Conservation (phyloP, 2,797 vertebrate species). For the Buceros bicornis region DNA sequence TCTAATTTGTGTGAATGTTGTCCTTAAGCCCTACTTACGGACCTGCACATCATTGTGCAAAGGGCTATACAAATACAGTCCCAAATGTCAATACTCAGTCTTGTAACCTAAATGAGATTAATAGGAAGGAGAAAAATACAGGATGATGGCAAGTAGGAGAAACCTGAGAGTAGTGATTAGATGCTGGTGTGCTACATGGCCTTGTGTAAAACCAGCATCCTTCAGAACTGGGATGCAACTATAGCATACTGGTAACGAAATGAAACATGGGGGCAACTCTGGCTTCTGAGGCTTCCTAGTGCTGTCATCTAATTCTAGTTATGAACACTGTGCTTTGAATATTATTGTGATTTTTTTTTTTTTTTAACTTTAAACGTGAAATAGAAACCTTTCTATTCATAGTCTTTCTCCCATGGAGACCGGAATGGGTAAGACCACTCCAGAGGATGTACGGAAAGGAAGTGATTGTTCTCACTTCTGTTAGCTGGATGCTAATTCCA, state of each 20-base stretch:
- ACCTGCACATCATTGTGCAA: neutral
- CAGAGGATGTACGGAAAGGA: neutral
- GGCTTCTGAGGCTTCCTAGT: neutral
- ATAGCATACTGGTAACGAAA: neutral
- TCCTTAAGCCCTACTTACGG: neutral
- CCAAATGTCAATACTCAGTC: neutral
- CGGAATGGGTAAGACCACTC: neutral
- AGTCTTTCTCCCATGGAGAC: neutral
- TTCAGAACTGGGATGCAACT: neutral
- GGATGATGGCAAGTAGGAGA: neutral
- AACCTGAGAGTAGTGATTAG: neutral
- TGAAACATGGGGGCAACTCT: rapidly evolving
- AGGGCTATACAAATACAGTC: neutral
- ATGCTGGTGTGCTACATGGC: neutral
- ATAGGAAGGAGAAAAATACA: neutral
- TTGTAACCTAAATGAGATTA: neutral
- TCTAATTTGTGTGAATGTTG: neutral
- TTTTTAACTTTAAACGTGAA: neutral
- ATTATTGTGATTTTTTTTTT: neutral
- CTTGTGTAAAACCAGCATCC: neutral
- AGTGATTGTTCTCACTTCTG: neutral
- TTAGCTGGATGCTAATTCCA: neutral
- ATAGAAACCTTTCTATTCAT: neutral
- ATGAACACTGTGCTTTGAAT: neutral
- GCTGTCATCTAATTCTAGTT: neutral